Evolutionary conservation across 2,113 vertebrate genomes (phyloP), one percentile per base, ranked within the genome.

Genomic region (Semnornis frantzii): DNA sequence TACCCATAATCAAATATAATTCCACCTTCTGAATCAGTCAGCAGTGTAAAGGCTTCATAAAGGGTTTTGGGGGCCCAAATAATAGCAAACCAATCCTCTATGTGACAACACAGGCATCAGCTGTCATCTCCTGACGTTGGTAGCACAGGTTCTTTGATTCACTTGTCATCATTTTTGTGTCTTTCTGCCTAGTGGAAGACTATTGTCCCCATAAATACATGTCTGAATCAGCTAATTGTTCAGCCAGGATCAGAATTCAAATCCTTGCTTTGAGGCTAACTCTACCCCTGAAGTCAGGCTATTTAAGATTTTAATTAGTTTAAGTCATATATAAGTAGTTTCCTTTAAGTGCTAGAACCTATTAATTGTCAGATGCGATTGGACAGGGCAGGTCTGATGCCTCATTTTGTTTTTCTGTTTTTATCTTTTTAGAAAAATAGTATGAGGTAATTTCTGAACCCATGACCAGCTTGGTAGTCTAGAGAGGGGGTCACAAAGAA

Each of bases 141-240:
- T 62, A 94, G 91, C 1, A 4, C 73, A 85, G 66, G 31, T 58
- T 92, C 95, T 97, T 96, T 89, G 96, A 97, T 97, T 97, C 91
- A 68, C 93, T 95, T 97, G 93, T 96, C 94, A 95, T 97, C 96
- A 93, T 96, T 96, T 94, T 91, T 94, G 92, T 87, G 81, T 85
- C 71, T 90, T 87, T 94, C 92, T 96, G 88, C 89, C 82, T 94
- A 48, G 64, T 90, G 87, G 82, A 94, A 85, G 55, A 63, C 95
- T 95, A 30, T 89, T 96, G 93, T 96, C 87, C 89, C 94, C 93
- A 80, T 95, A 93, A 97, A 96, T 87, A 78, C 87, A 30, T 10
- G 12, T 82, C 85, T 96, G 92, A 95, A 85, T 96, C 97, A 96
- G 93, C 89, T 93, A 79, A 78, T 97, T 93, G 91, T 94, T 97